Evolutionary conservation across 2,888 invertebrate species (phyloP).

Genomic region (Prosapia bicincta): DNA sequence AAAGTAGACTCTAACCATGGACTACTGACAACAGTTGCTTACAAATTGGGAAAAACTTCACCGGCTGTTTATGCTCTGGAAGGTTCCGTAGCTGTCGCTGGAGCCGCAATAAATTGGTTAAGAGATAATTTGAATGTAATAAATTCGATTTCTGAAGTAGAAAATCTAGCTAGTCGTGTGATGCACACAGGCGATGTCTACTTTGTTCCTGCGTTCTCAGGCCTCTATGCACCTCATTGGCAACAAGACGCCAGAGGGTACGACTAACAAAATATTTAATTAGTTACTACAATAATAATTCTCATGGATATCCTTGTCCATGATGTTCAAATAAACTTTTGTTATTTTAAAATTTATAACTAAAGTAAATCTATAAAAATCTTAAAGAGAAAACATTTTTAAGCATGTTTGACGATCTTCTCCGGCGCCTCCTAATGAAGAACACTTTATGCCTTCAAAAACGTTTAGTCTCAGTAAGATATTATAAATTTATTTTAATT

Average conservation of each 20-base stretch:
- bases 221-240: constrained; percentile 96
- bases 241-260: constrained; percentile 83
- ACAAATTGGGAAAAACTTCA: constrained; percentile 74
- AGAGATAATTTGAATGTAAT: constrained; percentile 80
- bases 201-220: constrained; percentile 97
- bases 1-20: constrained; percentile 83
- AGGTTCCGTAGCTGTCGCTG: constrained; percentile 86
- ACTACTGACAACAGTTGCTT: constrained; percentile 87
- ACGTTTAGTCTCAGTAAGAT: too few relatives aligned
- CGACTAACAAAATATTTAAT: constrained; percentile 30
- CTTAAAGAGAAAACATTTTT: too few relatives aligned
- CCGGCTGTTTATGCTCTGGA: constrained; percentile 84
- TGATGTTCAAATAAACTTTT: too few relatives aligned
- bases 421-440: too few relatives aligned
- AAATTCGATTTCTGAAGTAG: constrained; percentile 62
- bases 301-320: too few relatives aligned
- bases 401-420: too few relatives aligned
- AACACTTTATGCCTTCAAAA: too few relatives aligned
- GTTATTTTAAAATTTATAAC: too few relatives aligned
- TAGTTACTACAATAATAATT: too few relatives aligned
- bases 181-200: constrained; percentile 73
- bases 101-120: constrained; percentile 87
- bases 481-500: too few relatives aligned
- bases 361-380: too few relatives aligned
- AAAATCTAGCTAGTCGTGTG: constrained; percentile 59